These are phyloP conservation scores for Pyrochroa serraticornis DNA, from an alignment of 2,888 invertebrate genomes.

Conservation along the genomic window DNA sequence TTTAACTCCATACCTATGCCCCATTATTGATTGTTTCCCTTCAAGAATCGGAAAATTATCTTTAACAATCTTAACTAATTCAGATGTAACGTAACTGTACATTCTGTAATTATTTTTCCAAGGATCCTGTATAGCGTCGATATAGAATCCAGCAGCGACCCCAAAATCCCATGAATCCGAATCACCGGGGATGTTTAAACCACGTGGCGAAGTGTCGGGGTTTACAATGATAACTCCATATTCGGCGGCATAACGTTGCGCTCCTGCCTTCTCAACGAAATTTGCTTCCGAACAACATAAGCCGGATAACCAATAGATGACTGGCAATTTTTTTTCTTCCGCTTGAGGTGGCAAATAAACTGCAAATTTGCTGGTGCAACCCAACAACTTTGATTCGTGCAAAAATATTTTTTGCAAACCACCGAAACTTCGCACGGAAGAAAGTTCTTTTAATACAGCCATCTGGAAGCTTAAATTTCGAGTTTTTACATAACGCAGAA, in stretches of 20 bases:
- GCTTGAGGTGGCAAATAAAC: conserved; percentile 85
- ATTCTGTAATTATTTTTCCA: conserved; percentile 94
- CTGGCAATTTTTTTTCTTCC: conserved; percentile 72
- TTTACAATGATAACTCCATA: conserved; percentile 86
- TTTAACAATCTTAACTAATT: conserved; percentile 77
- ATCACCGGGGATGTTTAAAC: conserved; percentile 87
- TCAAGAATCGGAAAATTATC: conserved; percentile 72
- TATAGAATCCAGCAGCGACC: conserved; percentile 92
- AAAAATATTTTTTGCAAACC: conserved; percentile 86
- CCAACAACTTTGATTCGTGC: conserved; percentile 77
- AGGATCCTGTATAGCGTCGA: conserved; percentile 89
- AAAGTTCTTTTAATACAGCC: conserved; percentile 63
- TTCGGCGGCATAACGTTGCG: conserved; percentile 88
- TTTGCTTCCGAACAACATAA: conserved; percentile 94
- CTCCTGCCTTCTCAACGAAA: conserved; percentile 94
- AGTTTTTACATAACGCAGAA: not conserved
- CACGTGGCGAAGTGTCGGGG: conserved; percentile 96
- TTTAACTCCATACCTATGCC: conserved; percentile 68
- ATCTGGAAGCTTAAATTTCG: conserved; percentile 35
- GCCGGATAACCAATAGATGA: conserved; percentile 91
- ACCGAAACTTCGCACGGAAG: conserved; percentile 76
- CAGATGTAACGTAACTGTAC: conserved; percentile 92
- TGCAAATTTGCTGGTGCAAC: conserved; percentile 93
- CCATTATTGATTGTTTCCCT: conserved; percentile 76
- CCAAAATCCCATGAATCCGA: conserved; percentile 95